Base-by-base conservation (phyloP, 2,113 vertebrate genomes). In the Phaethon lepturus region DNA sequence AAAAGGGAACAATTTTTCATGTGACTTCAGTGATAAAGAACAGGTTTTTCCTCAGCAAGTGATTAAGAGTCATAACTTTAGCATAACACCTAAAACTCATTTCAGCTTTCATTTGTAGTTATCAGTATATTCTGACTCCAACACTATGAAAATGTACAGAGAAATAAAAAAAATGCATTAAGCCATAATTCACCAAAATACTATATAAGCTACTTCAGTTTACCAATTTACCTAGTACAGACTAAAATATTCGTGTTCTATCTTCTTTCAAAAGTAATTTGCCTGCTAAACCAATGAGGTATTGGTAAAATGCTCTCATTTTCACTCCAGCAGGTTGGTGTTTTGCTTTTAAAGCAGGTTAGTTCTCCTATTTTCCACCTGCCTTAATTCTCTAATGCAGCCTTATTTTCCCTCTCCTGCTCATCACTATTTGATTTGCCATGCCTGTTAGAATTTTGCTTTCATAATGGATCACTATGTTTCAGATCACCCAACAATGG, bases 391-490 rank as follows among this genome's bases (percentile, higher is more conserved):
- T 26, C 69, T 68, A 71, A 56, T 8, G 22, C 31, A 86, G 25
- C 22, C 23, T 17, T 44, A 38, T 11, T 0, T 0, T 9, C 13
- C 6, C 10, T 1, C 8, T 25, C 25, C 35, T 4, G 5, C 8
- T 49, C 18, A 58, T 42, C 17, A 19, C 24, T 50, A n/a, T 17
- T 73, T 50, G 26, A 72, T 13, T 22, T 60, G 56, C 22, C 28
- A 62, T 22, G n/a, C 47, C 62, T 45, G 9, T 19, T 19, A 49
- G 4, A 60, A 68, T 5, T 56, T 52, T 64, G 25, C 35, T 83
- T 93, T 86, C 38, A 33, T 45, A 59, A 78, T 7, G 4, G 2
- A 71, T 63, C 66, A 68, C 28, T 47, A 66, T 20, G 63, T 80
- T 24, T 74, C 79, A 84, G 15, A 40, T 74, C 67, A 94, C 22